These are phyloP conservation scores for Anneissia japonica DNA, from an alignment of 35 echinoderm and acorn worm genomes.

Conservation along the genomic window DNA sequence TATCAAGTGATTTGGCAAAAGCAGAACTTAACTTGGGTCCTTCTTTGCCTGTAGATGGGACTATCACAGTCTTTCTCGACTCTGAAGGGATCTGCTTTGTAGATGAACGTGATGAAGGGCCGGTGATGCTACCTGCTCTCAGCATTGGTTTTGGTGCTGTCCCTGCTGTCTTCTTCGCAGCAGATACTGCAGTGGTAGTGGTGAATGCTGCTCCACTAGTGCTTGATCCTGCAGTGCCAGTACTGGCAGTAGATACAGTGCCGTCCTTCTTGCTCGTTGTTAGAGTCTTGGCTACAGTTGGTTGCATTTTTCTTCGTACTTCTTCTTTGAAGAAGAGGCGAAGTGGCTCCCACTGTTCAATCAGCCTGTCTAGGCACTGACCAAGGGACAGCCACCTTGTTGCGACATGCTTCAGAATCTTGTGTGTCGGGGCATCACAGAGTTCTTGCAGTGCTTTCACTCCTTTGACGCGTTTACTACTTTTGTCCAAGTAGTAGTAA, in stretches of 20 bases:
- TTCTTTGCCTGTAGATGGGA: background rate
- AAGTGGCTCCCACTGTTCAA: slow-evolving; percentile 39
- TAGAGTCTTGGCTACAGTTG: no score
- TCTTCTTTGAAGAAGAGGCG: slow-evolving; percentile 15
- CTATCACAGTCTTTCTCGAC: background rate
- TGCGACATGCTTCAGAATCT: slow-evolving; percentile 3
- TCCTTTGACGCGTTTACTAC: slow-evolving; percentile 13
- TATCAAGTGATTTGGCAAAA: no score
- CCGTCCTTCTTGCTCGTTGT: no score
- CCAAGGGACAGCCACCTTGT: slow-evolving; percentile 30
- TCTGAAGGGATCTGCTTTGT: background rate
- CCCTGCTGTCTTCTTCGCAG: no score
- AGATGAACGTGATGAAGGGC: no score
- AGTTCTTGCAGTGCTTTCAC: slow-evolving; percentile 19
- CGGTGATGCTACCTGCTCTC: no score
- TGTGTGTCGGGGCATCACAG: background rate
- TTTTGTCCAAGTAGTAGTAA: slow-evolving; percentile 37
- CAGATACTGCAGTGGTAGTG: no score
- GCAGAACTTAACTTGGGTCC: slow-evolving; percentile 20
- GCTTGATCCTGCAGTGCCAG: no score
- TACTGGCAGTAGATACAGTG: no score
- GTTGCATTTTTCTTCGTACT: slow-evolving; percentile 2
- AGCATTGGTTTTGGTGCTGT: no score
- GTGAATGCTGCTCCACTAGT: no score
- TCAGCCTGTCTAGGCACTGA: background rate